These are phyloP conservation scores for Calypte anna DNA, from an alignment of 2,113 vertebrate genomes.

Conservation along the genomic window DNA sequence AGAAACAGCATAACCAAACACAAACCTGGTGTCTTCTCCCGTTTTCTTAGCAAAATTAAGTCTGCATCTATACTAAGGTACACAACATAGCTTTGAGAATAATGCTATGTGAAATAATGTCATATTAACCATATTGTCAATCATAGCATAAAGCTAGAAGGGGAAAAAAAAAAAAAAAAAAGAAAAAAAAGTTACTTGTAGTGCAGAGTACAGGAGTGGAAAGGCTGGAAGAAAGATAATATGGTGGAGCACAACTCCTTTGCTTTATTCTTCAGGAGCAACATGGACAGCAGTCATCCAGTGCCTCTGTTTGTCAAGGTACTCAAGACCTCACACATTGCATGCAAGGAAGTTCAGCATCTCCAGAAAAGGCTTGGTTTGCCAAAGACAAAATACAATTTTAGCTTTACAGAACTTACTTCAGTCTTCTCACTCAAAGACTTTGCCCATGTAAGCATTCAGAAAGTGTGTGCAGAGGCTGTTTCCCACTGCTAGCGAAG, in stretches of 20 bases:
- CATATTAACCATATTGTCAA: neutral
- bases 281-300: neutral
- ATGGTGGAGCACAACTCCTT: neutral
- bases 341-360: neutral
- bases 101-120: neutral
- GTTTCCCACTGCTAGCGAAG: neutral
- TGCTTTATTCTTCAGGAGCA: neutral
- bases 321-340: neutral
- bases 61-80: neutral
- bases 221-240: neutral
- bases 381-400: neutral
- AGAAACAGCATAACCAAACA: neutral
- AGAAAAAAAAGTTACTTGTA: neutral
- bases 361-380: neutral
- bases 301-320: neutral
- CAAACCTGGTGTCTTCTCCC: neutral
- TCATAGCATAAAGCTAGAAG: neutral
- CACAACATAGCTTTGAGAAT: neutral
- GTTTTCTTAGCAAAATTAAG: neutral
- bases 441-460: neutral
- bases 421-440: neutral
- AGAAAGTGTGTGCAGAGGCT: neutral
- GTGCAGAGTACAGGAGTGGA: neutral
- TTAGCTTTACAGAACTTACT: neutral
- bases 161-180: too few species aligned